phyloP scores from a whole-genome alignment of 2,797 vertebrate species.

The Hylomyscus alleni region DNA sequence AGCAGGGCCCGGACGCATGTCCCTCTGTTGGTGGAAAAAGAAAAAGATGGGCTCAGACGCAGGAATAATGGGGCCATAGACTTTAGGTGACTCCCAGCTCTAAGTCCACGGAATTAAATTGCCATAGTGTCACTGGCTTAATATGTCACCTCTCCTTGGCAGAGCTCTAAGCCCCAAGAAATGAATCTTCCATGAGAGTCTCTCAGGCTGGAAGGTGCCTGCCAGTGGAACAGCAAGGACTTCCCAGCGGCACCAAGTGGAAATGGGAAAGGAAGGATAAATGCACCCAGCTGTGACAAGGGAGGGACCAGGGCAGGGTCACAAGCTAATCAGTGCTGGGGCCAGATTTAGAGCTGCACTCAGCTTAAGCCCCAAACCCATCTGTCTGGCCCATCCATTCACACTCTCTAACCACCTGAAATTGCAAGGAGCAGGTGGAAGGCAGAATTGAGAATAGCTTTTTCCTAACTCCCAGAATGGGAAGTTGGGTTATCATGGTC shows the following conservation, averaged over 20 bases:
- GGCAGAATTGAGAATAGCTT: neutral
- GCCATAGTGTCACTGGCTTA: neutral
- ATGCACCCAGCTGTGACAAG: neutral
- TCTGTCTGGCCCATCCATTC: neutral
- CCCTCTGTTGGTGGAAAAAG: neutral
- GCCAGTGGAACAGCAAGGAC: neutral
- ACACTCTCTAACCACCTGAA: neutral
- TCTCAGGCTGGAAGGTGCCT: neutral
- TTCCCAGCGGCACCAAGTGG: neutral
- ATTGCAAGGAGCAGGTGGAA: neutral
- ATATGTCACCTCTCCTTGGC: slow-evolving; percentile 55
- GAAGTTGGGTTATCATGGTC: neutral
- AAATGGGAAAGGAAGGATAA: neutral
- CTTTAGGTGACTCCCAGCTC: slow-evolving; percentile 15
- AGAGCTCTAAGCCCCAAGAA: slow-evolving; percentile 65
- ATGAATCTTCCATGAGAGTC: slow-evolving; percentile 60
- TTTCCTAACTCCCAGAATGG: neutral
- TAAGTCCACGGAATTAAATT: slow-evolving; percentile 58
- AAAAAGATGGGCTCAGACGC: neutral
- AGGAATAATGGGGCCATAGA: slow-evolving; percentile 43
- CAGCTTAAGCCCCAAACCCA: neutral
- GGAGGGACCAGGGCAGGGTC: neutral
- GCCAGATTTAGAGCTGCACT: neutral
- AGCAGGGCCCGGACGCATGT: neutral
- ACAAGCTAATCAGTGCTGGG: neutral